Evolutionary conservation across 2,113 vertebrate genomes (phyloP), one percentile per base, ranked within the genome.

Genomic region (Isichthys henryi): DNA sequence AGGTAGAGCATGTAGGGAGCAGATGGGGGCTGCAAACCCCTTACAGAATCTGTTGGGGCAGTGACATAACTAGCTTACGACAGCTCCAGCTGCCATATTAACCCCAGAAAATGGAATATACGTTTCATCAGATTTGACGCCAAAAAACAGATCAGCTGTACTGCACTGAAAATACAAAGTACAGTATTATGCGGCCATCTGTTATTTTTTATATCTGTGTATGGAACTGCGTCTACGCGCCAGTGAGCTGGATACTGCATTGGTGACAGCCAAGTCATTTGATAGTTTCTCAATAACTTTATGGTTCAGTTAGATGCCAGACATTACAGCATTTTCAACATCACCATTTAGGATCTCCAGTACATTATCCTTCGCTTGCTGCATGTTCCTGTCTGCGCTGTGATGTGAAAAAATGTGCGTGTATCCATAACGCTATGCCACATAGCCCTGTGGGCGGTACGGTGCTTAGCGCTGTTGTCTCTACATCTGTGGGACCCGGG

Each of bases 81-180:
- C 77, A 84, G 80, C 11, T 84, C 49, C 46, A 27, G 46, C n/a
- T 10, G 17, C 70, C 74, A 52, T 88, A 66, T 39, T 53, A 39
- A 62, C 77, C 77, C 83, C 23, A 17, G 80, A 84, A 89, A 89
- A 62, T 62, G 13, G 23, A 86, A 86, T 23, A 27, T 50, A 56
- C 0, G n/a, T 87, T 53, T 39, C 31, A 43, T 77, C 77, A 89
- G 35, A 58, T 23, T 3, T 56, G 45, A 15, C 31, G 19, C 31
- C 88, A 83, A 82, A 19, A 80, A 88, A 77, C 27, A 88, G 48
- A 31, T 53, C 66, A 89, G 31, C n/a, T 10, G 31, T 83, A 43
- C 46, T 27, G 70, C 21, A 23, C 45, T 88, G 87, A 66, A 49
- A 50, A 52, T 27, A 82, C 70, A 89, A 52, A 87, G 27, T 50